Evolutionary conservation across 2,113 vertebrate genomes (phyloP).

Genomic region (Macaca mulatta): DNA sequence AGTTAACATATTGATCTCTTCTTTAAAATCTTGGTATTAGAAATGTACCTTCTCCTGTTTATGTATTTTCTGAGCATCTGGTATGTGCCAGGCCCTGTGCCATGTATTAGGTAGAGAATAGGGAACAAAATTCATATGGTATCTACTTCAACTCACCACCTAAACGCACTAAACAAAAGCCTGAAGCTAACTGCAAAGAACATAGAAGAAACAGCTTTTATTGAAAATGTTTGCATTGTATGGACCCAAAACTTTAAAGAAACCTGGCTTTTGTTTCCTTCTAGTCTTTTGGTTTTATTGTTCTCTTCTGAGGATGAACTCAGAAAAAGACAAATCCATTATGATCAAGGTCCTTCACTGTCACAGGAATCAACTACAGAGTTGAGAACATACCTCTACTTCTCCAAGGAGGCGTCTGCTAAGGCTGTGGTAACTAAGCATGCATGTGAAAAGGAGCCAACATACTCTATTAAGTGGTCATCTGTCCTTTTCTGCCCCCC

Average conservation of each 20-base stretch:
- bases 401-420: neutral
- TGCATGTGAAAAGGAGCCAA: neutral
- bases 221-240: neutral
- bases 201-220: neutral
- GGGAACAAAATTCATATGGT: neutral
- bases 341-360: neutral
- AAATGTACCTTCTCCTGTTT: neutral
- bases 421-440: neutral
- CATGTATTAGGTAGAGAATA: neutral
- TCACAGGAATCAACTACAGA: neutral
- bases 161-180: conserved; percentile 21
- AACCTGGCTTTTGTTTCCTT: neutral
- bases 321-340: conserved; percentile 7
- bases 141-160: neutral
- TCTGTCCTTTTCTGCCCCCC: neutral
- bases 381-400: neutral
- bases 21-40: neutral
- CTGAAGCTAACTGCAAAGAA: neutral
- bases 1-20: neutral
- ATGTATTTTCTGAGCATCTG: neutral
- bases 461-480: neutral
- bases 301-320: conserved; percentile 2
- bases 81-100: neutral
- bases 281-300: neutral
- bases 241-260: neutral